phyloP scores from a whole-genome alignment of 2,113 vertebrate genomes.

The Semnopithecus entellus region DNA sequence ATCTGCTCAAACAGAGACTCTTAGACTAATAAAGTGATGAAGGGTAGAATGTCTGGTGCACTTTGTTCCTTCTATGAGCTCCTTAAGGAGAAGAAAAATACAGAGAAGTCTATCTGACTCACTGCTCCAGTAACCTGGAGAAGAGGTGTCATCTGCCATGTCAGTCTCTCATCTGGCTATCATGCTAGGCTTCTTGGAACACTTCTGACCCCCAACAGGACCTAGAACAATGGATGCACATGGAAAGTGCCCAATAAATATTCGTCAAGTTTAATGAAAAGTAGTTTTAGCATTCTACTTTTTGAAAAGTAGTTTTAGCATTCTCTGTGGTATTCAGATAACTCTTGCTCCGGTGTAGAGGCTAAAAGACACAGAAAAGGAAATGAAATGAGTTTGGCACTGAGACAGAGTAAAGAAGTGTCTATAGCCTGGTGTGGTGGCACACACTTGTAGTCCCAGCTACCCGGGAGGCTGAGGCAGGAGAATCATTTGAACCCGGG shows the following conservation, averaged over 20 bases:
- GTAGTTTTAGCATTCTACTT: not conserved
- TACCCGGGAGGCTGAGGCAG: too few relatives aligned
- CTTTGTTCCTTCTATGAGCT: not conserved
- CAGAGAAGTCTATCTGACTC: not conserved
- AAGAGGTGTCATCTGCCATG: not conserved
- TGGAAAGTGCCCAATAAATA: not conserved
- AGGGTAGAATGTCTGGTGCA: not conserved
- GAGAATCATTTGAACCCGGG: too few relatives aligned
- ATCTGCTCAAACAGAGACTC: not conserved
- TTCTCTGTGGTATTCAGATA: slow-evolving; percentile 1
- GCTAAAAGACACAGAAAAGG: slow-evolving; percentile 34
- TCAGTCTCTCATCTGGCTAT: not conserved
- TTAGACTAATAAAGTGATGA: not conserved
- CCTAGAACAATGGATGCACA: not conserved
- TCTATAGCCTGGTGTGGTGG: not conserved
- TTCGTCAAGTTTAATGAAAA: not conserved
- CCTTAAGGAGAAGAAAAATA: not conserved
- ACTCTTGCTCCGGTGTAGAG: not conserved
- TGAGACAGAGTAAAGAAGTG: not conserved
- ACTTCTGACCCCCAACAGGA: not conserved
- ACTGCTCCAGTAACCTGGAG: not conserved
- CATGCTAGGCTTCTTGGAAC: not conserved
- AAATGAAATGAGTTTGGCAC: slow-evolving; percentile 41
- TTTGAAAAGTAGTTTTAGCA: not conserved
- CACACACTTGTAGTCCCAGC: too few relatives aligned